A percentile compares a stretch with the other conserved stretches of the same genome.
phyloP scores from a whole-genome alignment of 2,797 vertebrate species.

The Euthynnus affinis region DNA sequence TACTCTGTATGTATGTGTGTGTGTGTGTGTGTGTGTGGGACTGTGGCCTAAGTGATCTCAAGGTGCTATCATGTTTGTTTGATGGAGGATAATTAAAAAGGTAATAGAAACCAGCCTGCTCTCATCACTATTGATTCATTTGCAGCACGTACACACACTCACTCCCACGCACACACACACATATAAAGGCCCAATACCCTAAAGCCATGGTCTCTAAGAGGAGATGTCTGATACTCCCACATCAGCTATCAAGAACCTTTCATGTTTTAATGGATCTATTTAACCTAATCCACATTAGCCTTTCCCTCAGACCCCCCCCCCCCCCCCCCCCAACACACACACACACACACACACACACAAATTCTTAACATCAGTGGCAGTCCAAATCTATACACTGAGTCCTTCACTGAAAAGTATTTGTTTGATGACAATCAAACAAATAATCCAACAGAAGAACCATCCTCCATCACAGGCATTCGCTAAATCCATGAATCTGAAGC shows the following conservation, averaged over 20 bases:
- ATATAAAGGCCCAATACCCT: slow-evolving; percentile 25
- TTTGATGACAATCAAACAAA: slow-evolving; percentile 57
- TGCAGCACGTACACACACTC: slow-evolving; percentile 22
- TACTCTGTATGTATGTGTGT: slow-evolving; percentile 9
- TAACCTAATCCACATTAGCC: slow-evolving; percentile 67
- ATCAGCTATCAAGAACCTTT: slow-evolving; percentile 73
- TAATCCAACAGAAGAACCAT: slow-evolving; percentile 12
- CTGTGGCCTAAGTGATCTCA: slow-evolving; percentile 70
- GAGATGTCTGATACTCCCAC: slow-evolving; percentile 71
- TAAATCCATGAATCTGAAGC: slow-evolving; percentile 22
- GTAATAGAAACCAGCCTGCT: slow-evolving; percentile 75
- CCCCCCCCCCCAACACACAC: too few relatives aligned
- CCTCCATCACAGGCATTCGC: slow-evolving; percentile 1
- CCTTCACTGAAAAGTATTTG: slow-evolving; percentile 41
- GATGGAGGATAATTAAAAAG: slow-evolving; percentile 85
- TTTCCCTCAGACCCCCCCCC: slow-evolving; percentile 28
- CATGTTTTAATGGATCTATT: slow-evolving; percentile 74
- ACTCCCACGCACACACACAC: slow-evolving; percentile 27
- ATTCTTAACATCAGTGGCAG: slow-evolving; percentile 30
- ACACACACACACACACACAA: too few relatives aligned
- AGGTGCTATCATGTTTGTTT: slow-evolving; percentile 84
- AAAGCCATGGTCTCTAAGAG: slow-evolving; percentile 63
- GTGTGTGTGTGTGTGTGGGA: slow-evolving; percentile 4
- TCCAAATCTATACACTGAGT: slow-evolving; percentile 45
- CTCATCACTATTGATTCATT: slow-evolving; percentile 80